Conservation (phyloP, 2,113 vertebrate species). For the Atractosteus spatula region DNA sequence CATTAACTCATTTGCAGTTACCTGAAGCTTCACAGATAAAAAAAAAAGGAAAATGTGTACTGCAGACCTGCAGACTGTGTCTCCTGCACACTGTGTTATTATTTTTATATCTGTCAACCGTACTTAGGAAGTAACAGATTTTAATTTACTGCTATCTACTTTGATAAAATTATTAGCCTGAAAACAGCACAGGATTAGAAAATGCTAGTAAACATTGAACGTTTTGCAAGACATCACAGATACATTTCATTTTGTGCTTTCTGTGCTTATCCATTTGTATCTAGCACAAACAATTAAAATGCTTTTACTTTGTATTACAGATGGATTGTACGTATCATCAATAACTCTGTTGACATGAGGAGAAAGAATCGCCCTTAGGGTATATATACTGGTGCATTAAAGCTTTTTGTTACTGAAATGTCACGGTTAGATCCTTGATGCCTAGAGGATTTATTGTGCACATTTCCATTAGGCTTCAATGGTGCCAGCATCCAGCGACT, state of each 20-base stretch:
- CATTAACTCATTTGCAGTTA: background rate
- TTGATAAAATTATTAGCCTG: too few species aligned
- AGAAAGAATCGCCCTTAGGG: slow-evolving; percentile 3
- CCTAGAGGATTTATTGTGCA: slow-evolving; percentile 36
- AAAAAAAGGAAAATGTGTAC: too few species aligned
- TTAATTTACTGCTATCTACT: too few species aligned
- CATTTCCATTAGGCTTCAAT: slow-evolving; percentile 43
- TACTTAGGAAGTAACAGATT: too few species aligned
- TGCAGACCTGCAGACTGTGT: too few species aligned
- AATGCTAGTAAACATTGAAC: too few species aligned
- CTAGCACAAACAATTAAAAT: background rate
- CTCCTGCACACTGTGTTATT: too few species aligned
- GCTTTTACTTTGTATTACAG: background rate
- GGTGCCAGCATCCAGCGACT: slow-evolving; percentile 16
- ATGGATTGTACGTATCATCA: slow-evolving; percentile 8
- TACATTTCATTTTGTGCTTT: too few species aligned
- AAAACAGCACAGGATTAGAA: too few species aligned
- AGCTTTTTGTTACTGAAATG: slow-evolving; percentile 34
- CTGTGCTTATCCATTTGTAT: background rate
- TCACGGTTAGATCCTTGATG: slow-evolving; percentile 21
- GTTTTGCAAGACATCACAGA: too few species aligned
- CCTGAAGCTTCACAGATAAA: background rate
- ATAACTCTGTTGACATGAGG: background rate
- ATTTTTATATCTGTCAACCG: too few species aligned
- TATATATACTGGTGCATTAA: slow-evolving; percentile 37